phyloP scores from a whole-genome alignment of 2,888 invertebrate species.

The Cephus runcator region DNA sequence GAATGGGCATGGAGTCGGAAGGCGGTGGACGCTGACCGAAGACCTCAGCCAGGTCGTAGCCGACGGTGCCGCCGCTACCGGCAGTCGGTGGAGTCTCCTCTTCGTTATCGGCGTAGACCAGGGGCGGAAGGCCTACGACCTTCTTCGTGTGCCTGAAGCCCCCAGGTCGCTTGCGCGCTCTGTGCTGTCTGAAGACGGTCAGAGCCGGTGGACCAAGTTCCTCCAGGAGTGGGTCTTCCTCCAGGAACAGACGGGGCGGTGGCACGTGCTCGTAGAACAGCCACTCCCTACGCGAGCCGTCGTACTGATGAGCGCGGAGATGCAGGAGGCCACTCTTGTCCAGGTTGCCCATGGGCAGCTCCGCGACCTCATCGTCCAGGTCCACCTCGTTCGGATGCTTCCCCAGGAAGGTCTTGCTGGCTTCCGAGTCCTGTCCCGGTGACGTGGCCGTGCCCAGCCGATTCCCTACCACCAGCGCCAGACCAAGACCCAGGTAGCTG shows the following conservation, averaged over 20 bases:
- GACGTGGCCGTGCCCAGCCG: constrained; percentile 39
- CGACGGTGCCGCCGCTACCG: background rate
- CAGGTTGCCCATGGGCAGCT: constrained; percentile 48
- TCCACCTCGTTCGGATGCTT: background rate
- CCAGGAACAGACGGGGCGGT: constrained; percentile 24
- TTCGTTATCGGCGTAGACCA: constrained; percentile 17
- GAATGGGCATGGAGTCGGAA: background rate
- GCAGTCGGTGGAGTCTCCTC: constrained; percentile 19
- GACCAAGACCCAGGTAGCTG: constrained; percentile 58
- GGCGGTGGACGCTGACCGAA: constrained; percentile 18
- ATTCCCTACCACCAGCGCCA: constrained; percentile 57
- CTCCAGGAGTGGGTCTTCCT: constrained; percentile 41
- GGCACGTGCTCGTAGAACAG: constrained; percentile 45
- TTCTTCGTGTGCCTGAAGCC: constrained; percentile 16
- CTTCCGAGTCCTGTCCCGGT: constrained; percentile 28
- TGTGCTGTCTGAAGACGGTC: constrained; percentile 12
- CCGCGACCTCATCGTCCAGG: constrained; percentile 54
- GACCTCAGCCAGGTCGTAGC: constrained; percentile 8
- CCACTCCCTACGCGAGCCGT: constrained; percentile 36
- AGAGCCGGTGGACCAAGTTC: constrained; percentile 8
- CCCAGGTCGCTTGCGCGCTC: constrained; percentile 15
- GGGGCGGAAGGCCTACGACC: constrained; percentile 18
- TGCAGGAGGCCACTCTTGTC: constrained; percentile 34
- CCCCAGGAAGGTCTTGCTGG: constrained; percentile 8
- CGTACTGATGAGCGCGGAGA: constrained; percentile 20